Percentiles rank a stretch among this genome's conserved stretches.
These are phyloP conservation scores for Rhineura floridana DNA, from an alignment of 2,113 vertebrate genomes.

Conservation along the genomic window DNA sequence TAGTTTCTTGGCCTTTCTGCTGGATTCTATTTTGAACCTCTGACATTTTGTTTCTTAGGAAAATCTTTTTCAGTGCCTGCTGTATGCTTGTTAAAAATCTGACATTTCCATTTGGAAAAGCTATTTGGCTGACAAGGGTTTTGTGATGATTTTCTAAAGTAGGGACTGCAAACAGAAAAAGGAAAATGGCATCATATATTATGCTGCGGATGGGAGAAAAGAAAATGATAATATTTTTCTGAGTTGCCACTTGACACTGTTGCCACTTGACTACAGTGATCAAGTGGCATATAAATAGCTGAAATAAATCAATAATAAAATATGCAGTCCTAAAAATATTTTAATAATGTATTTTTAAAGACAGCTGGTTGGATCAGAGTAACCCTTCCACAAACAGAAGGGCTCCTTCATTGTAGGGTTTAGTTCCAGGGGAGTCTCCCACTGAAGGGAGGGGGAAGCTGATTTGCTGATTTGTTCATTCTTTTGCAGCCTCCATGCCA, in stretches of 20 bases:
- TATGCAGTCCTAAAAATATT: conserved; percentile 49
- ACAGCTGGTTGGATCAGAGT: background rate
- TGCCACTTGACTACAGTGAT: too few relatives aligned
- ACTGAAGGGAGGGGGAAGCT: too few relatives aligned
- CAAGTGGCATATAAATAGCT: too few relatives aligned
- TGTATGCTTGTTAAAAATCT: conserved; percentile 12
- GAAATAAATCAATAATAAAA: background rate
- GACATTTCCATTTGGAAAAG: conserved; percentile 26
- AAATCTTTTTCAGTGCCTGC: background rate
- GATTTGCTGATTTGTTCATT: too few relatives aligned
- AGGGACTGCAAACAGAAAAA: conserved; percentile 31
- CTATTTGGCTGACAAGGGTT: conserved; percentile 21
- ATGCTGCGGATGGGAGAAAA: conserved; percentile 52
- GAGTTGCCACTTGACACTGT: conserved; percentile 43
- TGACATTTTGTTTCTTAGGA: background rate
- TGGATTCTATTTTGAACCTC: background rate
- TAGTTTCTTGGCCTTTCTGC: background rate
- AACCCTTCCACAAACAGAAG: too few relatives aligned
- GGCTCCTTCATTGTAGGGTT: too few relatives aligned
- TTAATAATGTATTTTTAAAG: conserved; percentile 60
- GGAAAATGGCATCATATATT: conserved; percentile 60
- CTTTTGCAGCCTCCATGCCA: too few relatives aligned
- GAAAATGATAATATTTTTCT: conserved; percentile 57
- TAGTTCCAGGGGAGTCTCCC: too few relatives aligned
- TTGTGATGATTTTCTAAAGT: conserved; percentile 2